Percentiles rank a stretch among this genome's conserved stretches.
Conservation (phyloP, 2,888 invertebrate species). For the Entomobrya multifasciata region DNA sequence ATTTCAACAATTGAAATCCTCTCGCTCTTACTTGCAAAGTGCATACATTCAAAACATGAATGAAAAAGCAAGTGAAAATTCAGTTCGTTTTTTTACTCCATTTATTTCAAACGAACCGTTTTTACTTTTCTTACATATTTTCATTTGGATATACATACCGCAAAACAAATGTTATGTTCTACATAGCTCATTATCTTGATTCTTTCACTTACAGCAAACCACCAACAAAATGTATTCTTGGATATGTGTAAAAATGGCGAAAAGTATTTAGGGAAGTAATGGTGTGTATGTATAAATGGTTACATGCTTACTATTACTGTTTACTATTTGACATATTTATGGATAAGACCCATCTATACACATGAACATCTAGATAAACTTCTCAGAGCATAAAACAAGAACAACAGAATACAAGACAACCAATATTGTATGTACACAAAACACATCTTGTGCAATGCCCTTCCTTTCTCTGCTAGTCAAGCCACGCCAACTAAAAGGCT, state of each 20-base stretch:
- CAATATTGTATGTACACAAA: too few species aligned
- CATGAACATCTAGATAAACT: neutral
- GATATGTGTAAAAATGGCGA: conserved; percentile 46
- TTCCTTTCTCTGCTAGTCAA: neutral
- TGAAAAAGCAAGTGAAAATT: conserved; percentile 5
- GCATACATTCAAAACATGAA: neutral
- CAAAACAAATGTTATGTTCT: too few species aligned
- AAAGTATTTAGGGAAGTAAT: conserved; percentile 47
- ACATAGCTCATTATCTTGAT: conserved; percentile 61
- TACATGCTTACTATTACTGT: neutral
- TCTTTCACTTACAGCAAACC: conserved; percentile 6
- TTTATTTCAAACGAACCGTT: conserved; percentile 8
- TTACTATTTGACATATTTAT: neutral
- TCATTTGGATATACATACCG: too few species aligned
- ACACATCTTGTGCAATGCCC: conserved; percentile 23
- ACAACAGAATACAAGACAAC: neutral
- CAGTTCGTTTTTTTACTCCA: neutral
- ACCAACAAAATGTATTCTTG: neutral
- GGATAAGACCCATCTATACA: conserved; percentile 22
- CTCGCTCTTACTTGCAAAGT: neutral
- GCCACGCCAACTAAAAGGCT: conserved; percentile 57
- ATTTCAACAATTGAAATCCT: conserved; percentile 57
- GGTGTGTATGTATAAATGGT: conserved; percentile 45
- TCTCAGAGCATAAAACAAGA: neutral
- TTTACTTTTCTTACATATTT: neutral